Evolutionary conservation across 2,113 vertebrate genomes (phyloP), one percentile per base, ranked within the genome.

Genomic region (Acrocephalus arundinaceus): DNA sequence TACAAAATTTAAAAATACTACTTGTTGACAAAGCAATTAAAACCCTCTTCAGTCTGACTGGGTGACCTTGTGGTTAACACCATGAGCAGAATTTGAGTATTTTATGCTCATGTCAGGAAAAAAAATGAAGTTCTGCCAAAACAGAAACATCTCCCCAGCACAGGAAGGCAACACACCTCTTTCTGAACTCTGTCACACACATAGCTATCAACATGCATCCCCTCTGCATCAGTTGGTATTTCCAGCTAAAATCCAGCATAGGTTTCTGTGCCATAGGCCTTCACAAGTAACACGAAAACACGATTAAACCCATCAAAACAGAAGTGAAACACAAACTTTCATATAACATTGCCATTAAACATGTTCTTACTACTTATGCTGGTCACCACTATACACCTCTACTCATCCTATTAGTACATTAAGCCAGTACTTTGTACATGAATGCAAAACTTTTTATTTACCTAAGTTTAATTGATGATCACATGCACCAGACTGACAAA

Each of bases 21-120:
- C 82, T 67, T 84, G 46, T 68, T 88, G 63, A 80, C 71, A 74
- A 77, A 83, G 59, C 39, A 90, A 86, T 81, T 84, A 74, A 58
- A 91, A 78, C 6, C 24, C 28, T 76, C 41, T 58, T 18, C 14
- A 67, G 39, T 31, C 23, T 59, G 51, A 95, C 7, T 73, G 6
- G 10, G n/a, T 49, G 28, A 72, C 27, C 63, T 72, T 46, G 68
- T 0, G 0, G 67, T 65, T 86, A 90, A 80, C 68, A 73, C 48
- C n/a, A 57, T 1, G 5, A 80, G 39, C n/a, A 80, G 72, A 75
- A 93, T 27, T 35, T 43, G 39, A 77, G 16, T 16, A 37, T 31
- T 86, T 78, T 37, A 84, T 2, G 0, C 31, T 74, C 30, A 15
- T 3, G 17, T 37, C 52, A 57, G 27, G 13, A 58, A 51, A 61